These are phyloP conservation scores for Drosophila repletoides DNA, from an alignment of 1,140 invertebrate genomes.

Conservation along the genomic window DNA sequence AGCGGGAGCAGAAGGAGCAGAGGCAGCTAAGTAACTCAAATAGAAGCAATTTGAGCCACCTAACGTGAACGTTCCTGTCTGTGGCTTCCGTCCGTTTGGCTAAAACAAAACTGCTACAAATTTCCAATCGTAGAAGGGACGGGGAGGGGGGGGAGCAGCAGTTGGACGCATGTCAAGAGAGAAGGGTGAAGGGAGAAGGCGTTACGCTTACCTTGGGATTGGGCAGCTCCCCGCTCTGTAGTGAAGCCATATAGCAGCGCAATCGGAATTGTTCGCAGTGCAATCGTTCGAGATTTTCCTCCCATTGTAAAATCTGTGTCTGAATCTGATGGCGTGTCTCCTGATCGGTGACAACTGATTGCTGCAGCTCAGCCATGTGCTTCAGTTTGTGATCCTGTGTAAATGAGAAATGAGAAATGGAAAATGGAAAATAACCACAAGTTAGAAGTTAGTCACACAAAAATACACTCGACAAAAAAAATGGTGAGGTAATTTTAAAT, in stretches of 20 bases:
- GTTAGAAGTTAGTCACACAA: no score
- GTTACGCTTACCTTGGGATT: conserved; percentile 98
- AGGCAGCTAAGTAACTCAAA: conserved; percentile 42
- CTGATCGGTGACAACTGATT: conserved; percentile 95
- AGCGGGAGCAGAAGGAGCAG: conserved; percentile 4
- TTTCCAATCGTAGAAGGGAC: conserved; percentile 1
- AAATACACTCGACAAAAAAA: no score
- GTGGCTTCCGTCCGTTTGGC: conserved; percentile 13
- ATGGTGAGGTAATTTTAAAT: no score
- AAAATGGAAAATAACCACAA: no score
- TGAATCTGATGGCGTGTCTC: conserved; percentile 95
- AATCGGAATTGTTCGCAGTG: conserved; percentile 98
- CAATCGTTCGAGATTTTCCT: conserved; percentile 97
- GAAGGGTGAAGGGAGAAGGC: no score
- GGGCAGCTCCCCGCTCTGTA: conserved; percentile 97
- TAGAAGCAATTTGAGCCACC: conserved; percentile 40
- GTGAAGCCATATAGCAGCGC: conserved; percentile 97
- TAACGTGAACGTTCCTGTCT: conserved; percentile 35
- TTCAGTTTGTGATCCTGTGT: conserved; percentile 97
- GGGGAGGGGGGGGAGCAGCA: no score
- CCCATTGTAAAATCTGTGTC: conserved; percentile 96
- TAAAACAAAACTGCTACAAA: conserved; percentile 37
- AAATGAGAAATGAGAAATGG: conserved; percentile 46
- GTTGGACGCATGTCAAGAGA: conserved; percentile 22
- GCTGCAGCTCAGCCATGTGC: conserved; percentile 98